Evolutionary conservation across 2,888 invertebrate genomes (phyloP).

Genomic region (Sminthurides aquaticus): DNA sequence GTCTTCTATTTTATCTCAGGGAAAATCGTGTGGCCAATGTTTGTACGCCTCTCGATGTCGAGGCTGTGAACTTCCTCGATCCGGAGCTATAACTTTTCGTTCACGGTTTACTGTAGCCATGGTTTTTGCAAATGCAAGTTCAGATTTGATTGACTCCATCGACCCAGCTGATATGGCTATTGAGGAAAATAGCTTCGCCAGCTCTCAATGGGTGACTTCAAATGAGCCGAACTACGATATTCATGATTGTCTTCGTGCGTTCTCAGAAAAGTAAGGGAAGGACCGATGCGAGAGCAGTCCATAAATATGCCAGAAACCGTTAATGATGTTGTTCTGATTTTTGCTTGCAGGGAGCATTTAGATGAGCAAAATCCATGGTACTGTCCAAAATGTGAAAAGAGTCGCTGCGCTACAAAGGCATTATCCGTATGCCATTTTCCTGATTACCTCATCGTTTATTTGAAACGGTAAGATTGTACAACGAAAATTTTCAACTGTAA

Average conservation of each 20-base stretch:
- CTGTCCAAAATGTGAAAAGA: conserved; percentile 56
- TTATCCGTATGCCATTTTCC: conserved; percentile 59
- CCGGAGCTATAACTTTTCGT: conserved; percentile 51
- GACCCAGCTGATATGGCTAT: conserved; percentile 37
- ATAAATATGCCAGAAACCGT: background rate
- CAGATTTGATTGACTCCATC: conserved; percentile 45
- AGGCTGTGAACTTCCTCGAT: conserved; percentile 52
- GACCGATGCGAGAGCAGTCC: background rate
- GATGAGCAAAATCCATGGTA: conserved; percentile 62
- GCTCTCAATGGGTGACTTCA: conserved; percentile 11
- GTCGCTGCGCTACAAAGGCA: conserved; percentile 59
- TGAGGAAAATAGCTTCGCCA: conserved; percentile 16
- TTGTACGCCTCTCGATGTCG: conserved; percentile 53
- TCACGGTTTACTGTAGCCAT: conserved; percentile 54
- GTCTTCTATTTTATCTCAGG: conserved; percentile 47
- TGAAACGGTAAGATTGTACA: conserved; percentile 52
- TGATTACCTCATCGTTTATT: conserved; percentile 57
- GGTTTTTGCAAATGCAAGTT: conserved; percentile 48
- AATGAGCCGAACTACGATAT: conserved; percentile 42
- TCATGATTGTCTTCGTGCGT: conserved; percentile 57
- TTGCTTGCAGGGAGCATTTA: conserved; percentile 53
- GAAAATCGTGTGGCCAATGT: conserved; percentile 56
- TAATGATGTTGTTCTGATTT: conserved; percentile 2
- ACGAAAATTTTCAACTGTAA: background rate
- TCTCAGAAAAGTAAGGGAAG: conserved; percentile 52